These are phyloP conservation scores for Autographa pulchrina DNA, from an alignment of 2,888 invertebrate species.

Conservation along the genomic window DNA sequence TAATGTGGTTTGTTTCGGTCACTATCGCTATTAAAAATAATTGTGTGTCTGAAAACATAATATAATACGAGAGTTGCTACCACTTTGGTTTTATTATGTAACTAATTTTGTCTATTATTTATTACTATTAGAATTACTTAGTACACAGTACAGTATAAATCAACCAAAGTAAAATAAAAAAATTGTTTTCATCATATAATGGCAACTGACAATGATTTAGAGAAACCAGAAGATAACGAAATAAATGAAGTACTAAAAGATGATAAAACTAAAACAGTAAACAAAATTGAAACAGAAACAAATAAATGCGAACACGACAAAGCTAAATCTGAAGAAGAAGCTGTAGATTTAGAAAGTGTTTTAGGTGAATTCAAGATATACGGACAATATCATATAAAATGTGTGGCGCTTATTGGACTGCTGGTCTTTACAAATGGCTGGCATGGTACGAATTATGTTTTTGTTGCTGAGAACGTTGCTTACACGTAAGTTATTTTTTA, in stretches of 20 bases:
- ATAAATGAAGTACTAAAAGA: background rate
- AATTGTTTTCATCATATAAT: too few species aligned
- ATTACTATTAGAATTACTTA: too few species aligned
- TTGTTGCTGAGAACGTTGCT: slow-evolving; percentile 52
- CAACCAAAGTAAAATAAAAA: too few species aligned
- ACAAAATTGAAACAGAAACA: background rate
- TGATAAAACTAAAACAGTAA: background rate
- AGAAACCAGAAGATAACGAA: background rate
- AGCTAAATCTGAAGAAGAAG: slow-evolving; percentile 3
- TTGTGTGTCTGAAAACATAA: background rate
- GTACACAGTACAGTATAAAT: too few species aligned
- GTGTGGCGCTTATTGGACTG: slow-evolving; percentile 45
- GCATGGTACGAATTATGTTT: slow-evolving; percentile 54
- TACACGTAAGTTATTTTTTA: slow-evolving; percentile 56
- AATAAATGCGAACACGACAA: slow-evolving; percentile 1
- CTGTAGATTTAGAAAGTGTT: slow-evolving; percentile 44
- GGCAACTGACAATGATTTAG: background rate
- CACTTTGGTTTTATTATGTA: too few species aligned
- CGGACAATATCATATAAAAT: slow-evolving; percentile 54
- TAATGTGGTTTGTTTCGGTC: background rate
- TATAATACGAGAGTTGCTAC: too few species aligned
- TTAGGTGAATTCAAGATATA: slow-evolving; percentile 50
- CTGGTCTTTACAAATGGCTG: slow-evolving; percentile 32
- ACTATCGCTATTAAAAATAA: background rate
- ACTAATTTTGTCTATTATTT: too few species aligned